Evolutionary conservation across 2,797 vertebrate genomes (phyloP).

Genomic region (Cossypha caffra): DNA sequence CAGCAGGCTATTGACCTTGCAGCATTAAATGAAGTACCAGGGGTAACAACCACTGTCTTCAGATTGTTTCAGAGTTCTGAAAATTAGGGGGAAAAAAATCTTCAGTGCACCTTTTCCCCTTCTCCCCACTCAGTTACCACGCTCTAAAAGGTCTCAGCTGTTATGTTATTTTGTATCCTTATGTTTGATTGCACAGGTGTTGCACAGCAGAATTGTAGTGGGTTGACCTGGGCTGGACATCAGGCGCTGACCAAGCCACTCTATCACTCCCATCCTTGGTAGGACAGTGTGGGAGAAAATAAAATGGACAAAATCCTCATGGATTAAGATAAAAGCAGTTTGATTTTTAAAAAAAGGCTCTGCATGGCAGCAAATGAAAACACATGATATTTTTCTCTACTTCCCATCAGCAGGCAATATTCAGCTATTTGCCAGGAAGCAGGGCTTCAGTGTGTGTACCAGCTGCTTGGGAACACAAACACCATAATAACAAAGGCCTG

Average conservation of each 20-base stretch:
- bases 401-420: not conserved
- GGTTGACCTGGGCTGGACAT: not conserved
- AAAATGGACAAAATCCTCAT: not conserved
- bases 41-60: not conserved
- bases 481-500: fast-evolving
- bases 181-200: not conserved
- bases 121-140: not conserved
- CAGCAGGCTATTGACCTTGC: not conserved
- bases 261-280: not conserved
- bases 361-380: not conserved
- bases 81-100: not conserved
- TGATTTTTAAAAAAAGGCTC: not conserved
- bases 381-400: not conserved
- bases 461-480: not conserved
- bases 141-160: not conserved
- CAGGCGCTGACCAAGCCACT: not conserved
- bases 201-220: not conserved
- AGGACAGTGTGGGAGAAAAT: not conserved
- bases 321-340: not conserved
- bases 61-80: not conserved
- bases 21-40: not conserved
- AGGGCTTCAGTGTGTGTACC: not conserved
- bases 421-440: not conserved
- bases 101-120: not conserved
- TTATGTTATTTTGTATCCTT: not conserved